Percentiles rank a stretch among this genome's conserved stretches.
Evolutionary conservation across 92 coral and sea anemone genomes (phyloP).

Genomic region (Epizoanthus ramosus): DNA sequence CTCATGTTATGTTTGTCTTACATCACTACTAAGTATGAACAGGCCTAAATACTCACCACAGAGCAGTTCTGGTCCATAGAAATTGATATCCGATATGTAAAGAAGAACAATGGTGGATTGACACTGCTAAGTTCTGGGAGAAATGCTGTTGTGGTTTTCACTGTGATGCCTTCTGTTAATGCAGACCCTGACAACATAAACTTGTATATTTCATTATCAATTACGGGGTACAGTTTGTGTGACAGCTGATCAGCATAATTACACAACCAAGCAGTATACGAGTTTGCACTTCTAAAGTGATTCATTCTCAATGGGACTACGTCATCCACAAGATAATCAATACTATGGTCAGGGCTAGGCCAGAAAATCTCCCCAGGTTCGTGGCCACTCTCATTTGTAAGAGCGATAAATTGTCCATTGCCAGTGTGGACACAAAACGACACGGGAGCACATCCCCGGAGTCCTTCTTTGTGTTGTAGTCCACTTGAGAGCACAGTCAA

Average conservation of each 20-base stretch:
- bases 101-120: slow-evolving; percentile 92
- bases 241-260: slow-evolving; percentile 77
- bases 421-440: slow-evolving; percentile 90
- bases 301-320: slow-evolving; percentile 69
- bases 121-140: slow-evolving; percentile 92
- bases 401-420: slow-evolving; percentile 94
- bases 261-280: slow-evolving; percentile 81
- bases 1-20: too few relatives aligned
- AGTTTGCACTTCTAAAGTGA: slow-evolving; percentile 77
- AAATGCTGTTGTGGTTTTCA: slow-evolving; percentile 88
- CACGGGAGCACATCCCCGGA: slow-evolving; percentile 82
- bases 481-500: slow-evolving; percentile 70
- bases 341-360: slow-evolving; percentile 85
- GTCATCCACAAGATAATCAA: slow-evolving; percentile 58
- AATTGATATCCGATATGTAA: slow-evolving; percentile 93
- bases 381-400: slow-evolving; percentile 87
- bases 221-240: slow-evolving; percentile 74
- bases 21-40: too few relatives aligned
- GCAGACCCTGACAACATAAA: slow-evolving; percentile 69
- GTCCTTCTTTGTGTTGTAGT: slow-evolving; percentile 75
- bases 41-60: slow-evolving; percentile 61
- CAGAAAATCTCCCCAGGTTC: slow-evolving; percentile 86
- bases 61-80: slow-evolving; percentile 81
- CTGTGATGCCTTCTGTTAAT: slow-evolving; percentile 76
- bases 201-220: slow-evolving; percentile 84